Percentiles rank a stretch among this genome's conserved stretches.
phyloP scores from a whole-genome alignment of 2,888 invertebrate species.

The Epistrophe eligans region DNA sequence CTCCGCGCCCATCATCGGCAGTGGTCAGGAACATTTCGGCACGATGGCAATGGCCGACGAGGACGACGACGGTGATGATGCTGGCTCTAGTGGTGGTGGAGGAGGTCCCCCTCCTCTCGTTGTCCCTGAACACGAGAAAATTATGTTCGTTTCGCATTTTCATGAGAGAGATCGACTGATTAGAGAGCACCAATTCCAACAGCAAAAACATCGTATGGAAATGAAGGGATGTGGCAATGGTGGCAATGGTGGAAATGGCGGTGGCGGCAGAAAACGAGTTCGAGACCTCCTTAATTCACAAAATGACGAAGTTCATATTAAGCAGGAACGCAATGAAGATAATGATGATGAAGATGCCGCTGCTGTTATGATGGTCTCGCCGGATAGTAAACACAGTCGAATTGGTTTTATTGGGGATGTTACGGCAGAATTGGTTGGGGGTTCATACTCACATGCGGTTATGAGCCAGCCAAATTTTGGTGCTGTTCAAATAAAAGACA shows the following conservation, averaged over 20 bases:
- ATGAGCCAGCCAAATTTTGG: constrained; percentile 19
- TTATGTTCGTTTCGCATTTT: constrained; percentile 82
- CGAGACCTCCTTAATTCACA: constrained; percentile 43
- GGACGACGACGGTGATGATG: constrained; percentile 41
- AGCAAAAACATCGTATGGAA: constrained; percentile 78
- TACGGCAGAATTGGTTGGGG: constrained; percentile 16
- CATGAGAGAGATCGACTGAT: constrained; percentile 84
- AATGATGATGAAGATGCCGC: constrained; percentile 62
- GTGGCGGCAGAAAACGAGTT: constrained; percentile 53
- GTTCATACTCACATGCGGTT: constrained; percentile 33
- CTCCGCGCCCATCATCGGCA: constrained; percentile 75
- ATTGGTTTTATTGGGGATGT: constrained; percentile 41
- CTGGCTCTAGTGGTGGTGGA: constrained; percentile 47
- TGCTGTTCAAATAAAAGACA: constrained; percentile 39
- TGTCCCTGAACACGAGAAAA: constrained; percentile 79
- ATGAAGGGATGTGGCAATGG: constrained; percentile 52
- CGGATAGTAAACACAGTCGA: constrained; percentile 63
- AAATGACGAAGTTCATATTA: constrained; percentile 60
- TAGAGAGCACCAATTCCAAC: constrained; percentile 83
- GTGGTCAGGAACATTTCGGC: constrained; percentile 73
- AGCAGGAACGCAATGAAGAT: constrained; percentile 53
- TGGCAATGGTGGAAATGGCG: constrained; percentile 48
- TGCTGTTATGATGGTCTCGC: constrained; percentile 58
- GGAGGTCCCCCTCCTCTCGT: constrained; percentile 52
- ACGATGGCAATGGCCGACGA: constrained; percentile 69